These are phyloP conservation scores for Patiria pectinifera DNA, from an alignment of 53 echinoderm and acorn worm genomes.

Conservation along the genomic window DNA sequence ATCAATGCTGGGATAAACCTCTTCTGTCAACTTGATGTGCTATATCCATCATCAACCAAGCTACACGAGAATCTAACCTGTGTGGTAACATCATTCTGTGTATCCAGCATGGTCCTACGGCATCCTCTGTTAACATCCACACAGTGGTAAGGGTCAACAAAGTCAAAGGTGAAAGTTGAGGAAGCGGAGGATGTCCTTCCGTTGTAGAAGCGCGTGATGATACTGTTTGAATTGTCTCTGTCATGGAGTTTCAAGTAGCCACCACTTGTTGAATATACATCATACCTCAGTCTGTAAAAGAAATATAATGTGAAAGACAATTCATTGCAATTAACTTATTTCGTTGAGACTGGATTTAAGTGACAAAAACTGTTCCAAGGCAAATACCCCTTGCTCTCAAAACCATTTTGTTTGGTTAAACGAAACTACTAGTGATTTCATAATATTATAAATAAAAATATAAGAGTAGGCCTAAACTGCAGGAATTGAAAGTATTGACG, in stretches of 20 bases:
- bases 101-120: conserved; percentile 12
- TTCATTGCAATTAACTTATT: too few species aligned
- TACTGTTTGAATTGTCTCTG: not conserved
- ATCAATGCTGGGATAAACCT: too few species aligned
- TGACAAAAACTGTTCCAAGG: too few species aligned
- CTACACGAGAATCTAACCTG: not conserved
- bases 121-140: not conserved
- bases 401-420: too few species aligned
- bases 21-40: too few species aligned
- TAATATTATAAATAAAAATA: too few species aligned
- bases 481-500: not conserved
- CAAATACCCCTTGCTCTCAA: too few species aligned
- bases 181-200: not conserved
- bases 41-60: too few species aligned
- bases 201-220: conserved; percentile 11
- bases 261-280: not conserved
- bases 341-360: too few species aligned
- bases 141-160: conserved; percentile 24
- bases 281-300: not conserved
- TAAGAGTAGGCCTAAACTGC: too few species aligned
- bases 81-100: not conserved
- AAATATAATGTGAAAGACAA: too few species aligned
- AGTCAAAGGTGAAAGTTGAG: conserved; percentile 16
- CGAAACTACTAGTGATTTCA: too few species aligned
- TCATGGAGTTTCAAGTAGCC: conserved; percentile 3